Evolutionary conservation across 2,888 invertebrate species (phyloP), one percentile per base, ranked within the genome.

Genomic region (Drepanosiphum platanoidis): DNA sequence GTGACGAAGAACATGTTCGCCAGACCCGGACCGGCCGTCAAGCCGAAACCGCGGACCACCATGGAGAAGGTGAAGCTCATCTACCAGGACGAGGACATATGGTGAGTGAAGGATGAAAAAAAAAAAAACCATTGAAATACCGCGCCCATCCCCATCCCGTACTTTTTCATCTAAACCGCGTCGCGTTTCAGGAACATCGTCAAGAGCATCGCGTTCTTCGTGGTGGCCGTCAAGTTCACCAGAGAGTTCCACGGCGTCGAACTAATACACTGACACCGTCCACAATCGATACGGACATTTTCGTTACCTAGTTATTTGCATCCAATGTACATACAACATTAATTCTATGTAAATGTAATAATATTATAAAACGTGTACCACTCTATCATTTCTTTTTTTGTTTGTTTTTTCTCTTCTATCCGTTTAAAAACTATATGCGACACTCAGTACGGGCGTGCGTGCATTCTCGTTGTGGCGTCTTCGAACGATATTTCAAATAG

Each of bases 191-290:
- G 84, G 84, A 84, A 84, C 18, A 15, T 68, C 1, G 77, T 84
- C 2, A 84, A 84, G n/a, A 84, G 84, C 9, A 11, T 84, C 5
- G 75, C 84, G 9, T 84, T 84, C 39, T 84, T 84, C 32, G 32
- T 32, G 3, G 32, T 77, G 1, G 84, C 84, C 3, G 18, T 84
- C 52, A 84, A 77, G 52, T 84, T 84, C 32, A 84, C 84, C 32
- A 36, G 84, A 68, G 84, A 77, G 8, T 84, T 84, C 9, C 27
- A n/a, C 1, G 75, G 75, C 15, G 84, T 84, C 9, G 77, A 84
- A 13, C 77, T 84, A 5, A n/a, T 84, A 39, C 84, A 58, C n/a
- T 84, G 30, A 74, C 22, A 18, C 70, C 18, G 36, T 32, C 13
- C n/a, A n/a, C n/a, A n/a, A n/a, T n/a, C 5, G 30, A 32, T 3